phyloP scores from a whole-genome alignment of 2,888 invertebrate species.

The Micoletzkya japonica region DNA sequence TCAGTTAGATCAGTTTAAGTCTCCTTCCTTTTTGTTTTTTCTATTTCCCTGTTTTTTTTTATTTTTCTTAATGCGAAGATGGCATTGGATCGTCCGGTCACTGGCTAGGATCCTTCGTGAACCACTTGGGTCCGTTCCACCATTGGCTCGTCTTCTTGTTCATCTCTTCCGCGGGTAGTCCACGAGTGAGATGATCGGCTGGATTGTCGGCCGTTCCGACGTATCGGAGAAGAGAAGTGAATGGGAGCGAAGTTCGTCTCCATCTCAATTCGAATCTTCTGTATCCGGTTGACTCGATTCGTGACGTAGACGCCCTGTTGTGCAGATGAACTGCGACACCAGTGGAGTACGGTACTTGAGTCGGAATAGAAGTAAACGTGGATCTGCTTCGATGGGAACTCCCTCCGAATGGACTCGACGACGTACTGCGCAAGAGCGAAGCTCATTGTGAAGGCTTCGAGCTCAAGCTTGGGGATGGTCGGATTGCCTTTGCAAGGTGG shows the following conservation, averaged over 20 bases:
- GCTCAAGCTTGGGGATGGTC: slow-evolving; percentile 19
- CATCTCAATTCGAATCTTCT: background rate
- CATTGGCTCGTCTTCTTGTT: background rate
- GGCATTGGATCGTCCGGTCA: too few relatives aligned
- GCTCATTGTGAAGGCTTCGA: background rate
- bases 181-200: background rate
- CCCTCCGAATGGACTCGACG: background rate
- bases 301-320: background rate
- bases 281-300: background rate
- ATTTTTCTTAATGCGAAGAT: too few relatives aligned
- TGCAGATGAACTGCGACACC: background rate
- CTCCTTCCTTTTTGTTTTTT: too few relatives aligned
- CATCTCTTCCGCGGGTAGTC: background rate
- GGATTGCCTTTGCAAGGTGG: background rate
- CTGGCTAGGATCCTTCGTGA: too few relatives aligned
- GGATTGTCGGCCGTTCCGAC: background rate
- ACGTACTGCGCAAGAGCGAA: background rate
- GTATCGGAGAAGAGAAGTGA: background rate
- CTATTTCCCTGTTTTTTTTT: too few relatives aligned
- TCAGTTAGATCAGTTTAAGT: too few relatives aligned
- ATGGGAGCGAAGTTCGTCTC: background rate
- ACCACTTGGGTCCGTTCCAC: background rate
- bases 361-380: background rate
- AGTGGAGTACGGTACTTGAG: background rate
- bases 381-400: background rate